Evolutionary conservation across 2,113 vertebrate species (phyloP), one percentile per base, ranked within the genome.

Genomic region (Anser brachyrhynchus): DNA sequence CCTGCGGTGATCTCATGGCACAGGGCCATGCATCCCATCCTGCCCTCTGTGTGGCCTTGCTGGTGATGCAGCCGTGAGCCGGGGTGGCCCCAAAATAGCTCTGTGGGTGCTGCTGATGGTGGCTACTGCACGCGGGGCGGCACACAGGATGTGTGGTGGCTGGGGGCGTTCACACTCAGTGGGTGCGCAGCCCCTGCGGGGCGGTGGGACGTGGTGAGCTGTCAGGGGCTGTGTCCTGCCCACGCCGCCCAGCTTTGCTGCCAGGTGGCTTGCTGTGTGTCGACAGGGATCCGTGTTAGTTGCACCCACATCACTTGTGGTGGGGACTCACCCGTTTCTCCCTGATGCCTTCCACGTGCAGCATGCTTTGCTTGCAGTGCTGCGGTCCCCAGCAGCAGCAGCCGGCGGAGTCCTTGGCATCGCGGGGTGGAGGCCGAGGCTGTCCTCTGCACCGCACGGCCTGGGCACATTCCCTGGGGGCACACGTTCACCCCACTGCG

Each of bases 11-110:
- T 64, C 46, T 39, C 9, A 0, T 11, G 72, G n/a, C 11, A 20
- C 2, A 33, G 64, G 79, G 23, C 57, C 0, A 2, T 7, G 52
- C 0, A 1, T 0, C 15, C 43, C 0, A 0, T 13, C 12, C 54
- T 18, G 61, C 23, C 28, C n/a, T 11, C 52, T 3, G 2, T 2
- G 1, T 8, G 10, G 31, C 28, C 49, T 8, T 54, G 43, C 64
- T 16, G 1, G 4, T 5, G 10, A 28, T 2, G 1, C 23, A 10
- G 16, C 75, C 3, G 1, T 4, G n/a, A 4, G 31, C 9, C 46
- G 0, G 1, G 15, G 16, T 13, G 71, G 7, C 80, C 70, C 1
- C 17, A 10, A 4, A 3, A 4, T 0, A 13, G 70, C 69, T 54
- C 25, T 35, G 41, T 8, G 2, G 13, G 67, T 6, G 62, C 31